These are phyloP conservation scores for Matsumyia berberina DNA, from an alignment of 2,888 invertebrate genomes.

Conservation along the genomic window DNA sequence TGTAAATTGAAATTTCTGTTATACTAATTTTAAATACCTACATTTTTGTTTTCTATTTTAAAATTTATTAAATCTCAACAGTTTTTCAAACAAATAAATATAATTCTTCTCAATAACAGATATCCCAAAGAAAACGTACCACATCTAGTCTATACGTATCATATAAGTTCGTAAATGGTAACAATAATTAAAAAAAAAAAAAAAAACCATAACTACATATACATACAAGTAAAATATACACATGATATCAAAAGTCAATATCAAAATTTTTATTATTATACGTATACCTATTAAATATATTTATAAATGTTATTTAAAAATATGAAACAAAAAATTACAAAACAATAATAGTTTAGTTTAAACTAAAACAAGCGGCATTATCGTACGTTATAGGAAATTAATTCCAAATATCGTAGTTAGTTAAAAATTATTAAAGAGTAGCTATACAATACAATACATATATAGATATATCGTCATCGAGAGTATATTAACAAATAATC, in stretches of 20 bases:
- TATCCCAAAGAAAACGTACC: constrained; percentile 25
- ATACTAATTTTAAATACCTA: too few relatives aligned
- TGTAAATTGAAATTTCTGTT: too few relatives aligned
- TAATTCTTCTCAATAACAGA: background rate
- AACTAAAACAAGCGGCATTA: constrained; percentile 13
- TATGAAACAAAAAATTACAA: constrained; percentile 15
- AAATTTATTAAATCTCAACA: too few relatives aligned
- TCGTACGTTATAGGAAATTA: constrained; percentile 36
- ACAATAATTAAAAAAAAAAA: constrained; percentile 15
- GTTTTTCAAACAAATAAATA: background rate
- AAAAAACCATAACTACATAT: background rate
- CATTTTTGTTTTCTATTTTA: too few relatives aligned
- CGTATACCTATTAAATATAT: constrained; percentile 30
- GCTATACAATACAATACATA: constrained; percentile 46
- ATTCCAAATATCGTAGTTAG: constrained; percentile 60
- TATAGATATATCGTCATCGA: constrained; percentile 26
- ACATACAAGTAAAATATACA: constrained; percentile 1
- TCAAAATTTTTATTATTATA: constrained; percentile 35
- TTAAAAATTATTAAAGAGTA: constrained; percentile 57
- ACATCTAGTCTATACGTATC: constrained; percentile 17
- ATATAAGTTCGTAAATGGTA: constrained; percentile 14
- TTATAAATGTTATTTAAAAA: constrained; percentile 26
- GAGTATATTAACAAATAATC: constrained; percentile 34
- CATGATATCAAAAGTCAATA: constrained; percentile 48
- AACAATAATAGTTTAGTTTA: constrained; percentile 62